These are phyloP conservation scores for Nomada hirtipes DNA, from an alignment of 2,888 invertebrate genomes.

Conservation along the genomic window DNA sequence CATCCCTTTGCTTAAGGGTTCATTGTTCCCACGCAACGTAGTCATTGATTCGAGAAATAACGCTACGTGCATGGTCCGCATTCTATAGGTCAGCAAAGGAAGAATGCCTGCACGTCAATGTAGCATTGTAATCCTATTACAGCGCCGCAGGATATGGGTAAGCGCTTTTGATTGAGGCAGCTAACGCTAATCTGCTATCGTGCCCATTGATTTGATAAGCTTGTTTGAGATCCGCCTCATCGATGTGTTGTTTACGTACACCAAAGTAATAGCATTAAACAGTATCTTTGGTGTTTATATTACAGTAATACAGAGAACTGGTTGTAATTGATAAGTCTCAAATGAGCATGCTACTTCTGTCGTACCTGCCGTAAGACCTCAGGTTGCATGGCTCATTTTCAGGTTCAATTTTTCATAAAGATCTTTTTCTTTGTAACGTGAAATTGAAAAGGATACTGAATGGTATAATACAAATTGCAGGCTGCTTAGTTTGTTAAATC, in stretches of 20 bases:
- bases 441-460: too few species aligned
- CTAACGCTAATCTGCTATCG: conserved; percentile 27
- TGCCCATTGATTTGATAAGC: conserved; percentile 35
- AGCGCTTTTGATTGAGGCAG: conserved; percentile 23
- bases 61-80: neutral
- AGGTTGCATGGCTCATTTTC: too few species aligned
- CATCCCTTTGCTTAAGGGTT: neutral
- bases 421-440: too few species aligned
- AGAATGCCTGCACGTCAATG: conserved; percentile 7
- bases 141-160: conserved; percentile 19
- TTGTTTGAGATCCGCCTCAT: conserved; percentile 34
- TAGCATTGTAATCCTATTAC: conserved; percentile 27
- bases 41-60: conserved; percentile 18
- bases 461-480: too few species aligned
- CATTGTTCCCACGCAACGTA: neutral
- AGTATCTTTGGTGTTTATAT: neutral
- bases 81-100: conserved; percentile 4
- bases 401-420: too few species aligned
- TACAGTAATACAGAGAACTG: neutral
- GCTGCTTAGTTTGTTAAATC: too few species aligned
- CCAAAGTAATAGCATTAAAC: conserved; percentile 20
- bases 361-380: too few species aligned
- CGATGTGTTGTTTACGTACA: conserved; percentile 11
- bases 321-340: neutral
- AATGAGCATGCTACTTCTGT: neutral